phyloP scores from a whole-genome alignment of 2,113 vertebrate genomes.

The Toxotes chatareus region DNA sequence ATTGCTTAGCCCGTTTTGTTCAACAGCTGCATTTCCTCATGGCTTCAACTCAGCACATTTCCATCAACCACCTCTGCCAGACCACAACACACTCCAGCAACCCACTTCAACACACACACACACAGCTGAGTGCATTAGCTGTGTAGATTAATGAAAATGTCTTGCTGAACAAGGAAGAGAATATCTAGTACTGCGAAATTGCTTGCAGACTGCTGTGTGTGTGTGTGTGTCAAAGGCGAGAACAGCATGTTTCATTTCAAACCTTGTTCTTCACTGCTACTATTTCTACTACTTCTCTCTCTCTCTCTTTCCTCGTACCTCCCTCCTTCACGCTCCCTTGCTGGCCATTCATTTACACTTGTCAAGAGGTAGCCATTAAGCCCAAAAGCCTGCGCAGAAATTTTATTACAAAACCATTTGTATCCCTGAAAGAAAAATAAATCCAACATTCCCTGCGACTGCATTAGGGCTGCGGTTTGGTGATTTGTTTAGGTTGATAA shows the following conservation, averaged over 20 bases:
- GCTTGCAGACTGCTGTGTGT: conserved; percentile 56
- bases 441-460: conserved; percentile 91
- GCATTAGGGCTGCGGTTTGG: conserved; percentile 90
- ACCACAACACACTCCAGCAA: conserved; percentile 72
- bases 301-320: conserved; percentile 22
- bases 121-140: conserved; percentile 63
- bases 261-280: conserved; percentile 85
- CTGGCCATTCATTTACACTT: conserved; percentile 94
- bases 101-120: conserved; percentile 35
- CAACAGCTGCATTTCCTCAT: conserved; percentile 77
- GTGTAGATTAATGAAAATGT: conserved; percentile 72
- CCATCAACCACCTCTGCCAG: conserved; percentile 72
- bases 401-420: conserved; percentile 99
- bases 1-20: conserved; percentile 47
- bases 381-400: conserved; percentile 89
- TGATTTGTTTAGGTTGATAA: conserved; percentile 96
- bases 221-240: conserved; percentile 64
- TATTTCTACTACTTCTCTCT: conserved; percentile 26
- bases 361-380: conserved; percentile 95
- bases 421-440: conserved; percentile 99
- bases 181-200: conserved; percentile 59
- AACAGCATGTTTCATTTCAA: conserved; percentile 94
- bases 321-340: conserved; percentile 55
- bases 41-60: conserved; percentile 73
- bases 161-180: conserved; percentile 61